Evolutionary conservation across 2,888 invertebrate genomes (phyloP), one percentile per base, ranked within the genome.

Genomic region (Lithophane ornitopus): DNA sequence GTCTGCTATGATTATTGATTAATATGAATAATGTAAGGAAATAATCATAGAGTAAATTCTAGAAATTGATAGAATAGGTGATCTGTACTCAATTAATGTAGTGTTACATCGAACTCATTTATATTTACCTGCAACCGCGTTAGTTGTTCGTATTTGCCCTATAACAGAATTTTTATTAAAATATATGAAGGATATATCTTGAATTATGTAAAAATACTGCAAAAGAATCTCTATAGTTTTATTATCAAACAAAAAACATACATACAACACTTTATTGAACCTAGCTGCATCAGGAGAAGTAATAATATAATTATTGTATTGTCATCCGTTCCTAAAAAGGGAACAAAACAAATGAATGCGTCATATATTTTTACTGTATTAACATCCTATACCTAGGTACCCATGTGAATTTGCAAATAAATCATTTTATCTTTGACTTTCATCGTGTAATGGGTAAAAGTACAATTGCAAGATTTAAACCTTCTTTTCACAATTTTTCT

Each of bases 1-100:
- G 7, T 49, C 26, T 52, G 41, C 14, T 59, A 14, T 49, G 41
- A 19, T 14, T 79, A 71, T 58, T 56, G 12, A 71, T 26, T 41
- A 34, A 46, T 52, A 6, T 34, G 26, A 41, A 71, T 59, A 78
- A 69, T 69, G 3, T 44, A 76, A 8, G 1, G 8, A 49, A 28
- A 14, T 44, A 39, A 61, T 76, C 28, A 28, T 41, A 49, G 3
- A 46, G n/a, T 14, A 2, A 19, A n/a, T n/a, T 58, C 9, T 28
- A 76, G 16, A n/a, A 49, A 46, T 16, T 16, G 2, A 44, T 52
- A n/a, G n/a, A 71, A 70, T 28, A 1, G 26, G 16, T 73, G 7
- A 70, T 41, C 3, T 72, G 7, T 58, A 34, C 16, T 9, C 2
- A 44, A 56, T 16, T 0, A 49, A 26, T 39, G 6, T 19, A 19